Conservation (phyloP, 2,797 vertebrate species). For the Neoniphon sammara region DNA sequence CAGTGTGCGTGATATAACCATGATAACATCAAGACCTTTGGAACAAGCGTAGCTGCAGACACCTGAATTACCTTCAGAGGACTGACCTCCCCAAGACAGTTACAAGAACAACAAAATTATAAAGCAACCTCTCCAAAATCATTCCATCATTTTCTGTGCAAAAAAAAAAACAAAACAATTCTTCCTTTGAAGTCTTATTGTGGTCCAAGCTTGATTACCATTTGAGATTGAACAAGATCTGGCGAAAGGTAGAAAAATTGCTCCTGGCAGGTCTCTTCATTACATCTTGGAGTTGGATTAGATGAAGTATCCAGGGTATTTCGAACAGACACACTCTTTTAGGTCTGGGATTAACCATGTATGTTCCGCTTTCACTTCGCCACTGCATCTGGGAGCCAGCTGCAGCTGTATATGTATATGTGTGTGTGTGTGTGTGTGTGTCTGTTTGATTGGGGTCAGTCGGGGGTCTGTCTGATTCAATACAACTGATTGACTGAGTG, state of each 20-base stretch:
- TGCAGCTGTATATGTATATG: conserved; percentile 63
- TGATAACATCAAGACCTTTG: conserved; percentile 62
- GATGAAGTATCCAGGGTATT: conserved; percentile 65
- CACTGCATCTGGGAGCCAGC: conserved; percentile 83
- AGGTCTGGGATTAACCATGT: conserved; percentile 62
- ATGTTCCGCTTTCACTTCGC: conserved; percentile 54
- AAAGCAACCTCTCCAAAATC: conserved; percentile 51
- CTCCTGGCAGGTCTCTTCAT: conserved; percentile 70
- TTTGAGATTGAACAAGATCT: conserved; percentile 72
- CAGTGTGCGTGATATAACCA: conserved; percentile 19
- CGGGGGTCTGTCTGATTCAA: conserved; percentile 68
- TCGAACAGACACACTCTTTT: conserved; percentile 60
- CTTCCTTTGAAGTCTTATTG: conserved; percentile 63
- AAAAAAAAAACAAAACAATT: conserved; percentile 39
- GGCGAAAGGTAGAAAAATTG: conserved; percentile 58
- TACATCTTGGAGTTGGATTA: conserved; percentile 65
- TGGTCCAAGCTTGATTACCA: conserved; percentile 67
- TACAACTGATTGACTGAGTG: conserved; percentile 65
- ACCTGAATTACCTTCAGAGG: conserved; percentile 54
- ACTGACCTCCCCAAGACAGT: conserved; percentile 53
- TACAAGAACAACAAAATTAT: conserved; percentile 48
- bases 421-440: conserved; percentile 19
- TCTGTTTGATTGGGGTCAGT: conserved; percentile 74
- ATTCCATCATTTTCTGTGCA: conserved; percentile 56
- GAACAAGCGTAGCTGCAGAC: conserved; percentile 48